Base-by-base conservation (phyloP, 2,797 vertebrate species). In the Brachyalestes nurse region DNA sequence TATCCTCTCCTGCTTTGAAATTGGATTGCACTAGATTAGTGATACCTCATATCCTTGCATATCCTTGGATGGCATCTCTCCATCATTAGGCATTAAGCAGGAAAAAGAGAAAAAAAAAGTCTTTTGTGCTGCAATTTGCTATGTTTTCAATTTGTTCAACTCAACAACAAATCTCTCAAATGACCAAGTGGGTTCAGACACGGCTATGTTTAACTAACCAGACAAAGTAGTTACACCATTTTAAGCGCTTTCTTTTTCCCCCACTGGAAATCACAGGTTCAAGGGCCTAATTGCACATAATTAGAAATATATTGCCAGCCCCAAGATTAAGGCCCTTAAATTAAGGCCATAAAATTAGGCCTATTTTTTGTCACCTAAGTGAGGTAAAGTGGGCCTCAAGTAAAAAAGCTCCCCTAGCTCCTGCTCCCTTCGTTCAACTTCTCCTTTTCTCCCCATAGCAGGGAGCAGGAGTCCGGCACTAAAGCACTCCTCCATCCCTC, bases 1-100 rank as follows among this genome's bases (percentile, higher is more conserved):
- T 90, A 87, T 91, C 87, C 90, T 90, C 76, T 61, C 82, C 64
- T 72, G 73, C 90, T 92, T 91, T 91, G 86, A 92, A 82, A 89
- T 83, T 84, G 89, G 91, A 93, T 91, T 93, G 61, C 4, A 4
- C 53, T 58, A 61, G 81, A 82, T 85, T 71, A 90, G 89, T 85
- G 82, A 91, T 84, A 91, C 85, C 72, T 76, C 60, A 55, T 72
- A 82, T 75, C 79, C 80, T 81, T 57, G 62, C 60, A 55, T 72
- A 82, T 75, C 80, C 80, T 81, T 57, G 62, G 87, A 72, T 81
- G 45, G 71, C 45, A 64, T 77, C 55, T 51, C 65, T 16, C 21
- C 25, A 69, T 82, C 66, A 5, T 13, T 58, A 79, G 67, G 42
- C 4, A 12, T 23, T 4, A 53, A 62, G 23, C 23, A 17, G 5